A percentile compares a stretch with the other conserved stretches of the same genome.
These are phyloP conservation scores for Leptinotarsa juncta DNA, from an alignment of 2,888 invertebrate genomes.

Conservation along the genomic window DNA sequence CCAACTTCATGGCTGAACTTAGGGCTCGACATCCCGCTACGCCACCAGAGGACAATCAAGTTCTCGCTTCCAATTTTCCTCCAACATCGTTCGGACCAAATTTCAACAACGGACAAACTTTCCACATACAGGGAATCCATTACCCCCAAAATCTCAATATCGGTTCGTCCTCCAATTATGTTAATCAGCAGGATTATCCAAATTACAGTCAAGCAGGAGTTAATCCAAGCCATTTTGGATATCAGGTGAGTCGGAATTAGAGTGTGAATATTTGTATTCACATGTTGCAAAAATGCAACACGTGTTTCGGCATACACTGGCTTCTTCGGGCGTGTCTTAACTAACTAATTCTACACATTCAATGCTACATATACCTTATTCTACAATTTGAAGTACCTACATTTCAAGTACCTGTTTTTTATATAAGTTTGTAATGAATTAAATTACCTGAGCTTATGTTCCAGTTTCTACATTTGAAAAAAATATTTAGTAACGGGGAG, in stretches of 20 bases:
- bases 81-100: constrained; percentile 42
- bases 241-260: constrained; percentile 51
- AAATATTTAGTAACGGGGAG: too few species aligned
- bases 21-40: constrained; percentile 67
- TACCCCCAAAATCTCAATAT: constrained; percentile 51
- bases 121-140: constrained; percentile 50
- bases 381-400: too few species aligned
- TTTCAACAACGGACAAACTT: constrained; percentile 47
- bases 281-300: too few species aligned
- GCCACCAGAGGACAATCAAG: constrained; percentile 59
- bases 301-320: too few species aligned
- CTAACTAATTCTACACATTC: too few species aligned
- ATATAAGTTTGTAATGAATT: too few species aligned
- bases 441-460: too few species aligned
- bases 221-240: constrained; percentile 56
- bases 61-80: constrained; percentile 45
- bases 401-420: too few species aligned
- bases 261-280: too few species aligned
- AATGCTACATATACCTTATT: too few species aligned
- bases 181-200: constrained; percentile 52
- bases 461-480: too few species aligned
- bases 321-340: too few species aligned
- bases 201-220: constrained; percentile 49
- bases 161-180: constrained; percentile 42
- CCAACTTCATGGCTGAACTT: constrained; percentile 70